phyloP scores from a whole-genome alignment of 2,888 invertebrate species.

The Temnothorax ravouxi region DNA sequence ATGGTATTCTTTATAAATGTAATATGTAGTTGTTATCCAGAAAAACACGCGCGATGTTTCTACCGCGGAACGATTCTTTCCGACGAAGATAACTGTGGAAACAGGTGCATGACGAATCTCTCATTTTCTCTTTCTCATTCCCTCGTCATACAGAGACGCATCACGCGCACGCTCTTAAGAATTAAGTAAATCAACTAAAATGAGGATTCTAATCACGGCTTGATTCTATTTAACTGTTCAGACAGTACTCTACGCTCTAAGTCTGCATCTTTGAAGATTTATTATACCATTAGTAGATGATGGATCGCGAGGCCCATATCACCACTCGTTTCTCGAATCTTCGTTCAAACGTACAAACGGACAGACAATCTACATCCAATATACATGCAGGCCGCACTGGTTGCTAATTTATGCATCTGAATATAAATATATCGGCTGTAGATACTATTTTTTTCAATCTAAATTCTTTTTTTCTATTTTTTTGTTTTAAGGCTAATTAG shows the following conservation, averaged over 20 bases:
- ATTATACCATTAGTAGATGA: slow-evolving; percentile 52
- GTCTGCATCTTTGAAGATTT: slow-evolving; percentile 51
- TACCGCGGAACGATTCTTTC: slow-evolving; percentile 54
- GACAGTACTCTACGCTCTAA: slow-evolving; percentile 59
- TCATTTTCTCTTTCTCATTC: slow-evolving; percentile 26
- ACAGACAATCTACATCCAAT: slow-evolving; percentile 76
- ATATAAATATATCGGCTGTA: slow-evolving; percentile 82
- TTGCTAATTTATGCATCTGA: slow-evolving; percentile 74
- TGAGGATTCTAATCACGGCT: slow-evolving; percentile 60
- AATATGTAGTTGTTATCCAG: slow-evolving; percentile 70
- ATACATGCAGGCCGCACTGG: slow-evolving; percentile 73
- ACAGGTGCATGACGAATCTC: slow-evolving; percentile 53
- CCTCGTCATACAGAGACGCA: slow-evolving; percentile 6
- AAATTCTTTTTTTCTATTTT: slow-evolving; percentile 66
- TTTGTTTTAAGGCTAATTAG: slow-evolving; percentile 73
- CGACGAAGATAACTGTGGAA: slow-evolving; percentile 50
- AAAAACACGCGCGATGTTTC: slow-evolving; percentile 56
- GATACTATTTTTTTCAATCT: slow-evolving; percentile 72
- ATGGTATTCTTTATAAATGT: slow-evolving; percentile 70
- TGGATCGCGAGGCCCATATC: slow-evolving; percentile 59
- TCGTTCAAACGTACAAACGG: slow-evolving; percentile 73
- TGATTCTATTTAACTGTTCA: slow-evolving; percentile 56
- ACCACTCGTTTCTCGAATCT: slow-evolving; percentile 58
- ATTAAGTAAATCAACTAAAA: slow-evolving; percentile 41
- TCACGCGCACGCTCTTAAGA: slow-evolving; percentile 18